A percentile compares a stretch with the other conserved stretches of the same genome.
Evolutionary conservation across 2,797 vertebrate species (phyloP).

Genomic region (Choloepus didactylus): DNA sequence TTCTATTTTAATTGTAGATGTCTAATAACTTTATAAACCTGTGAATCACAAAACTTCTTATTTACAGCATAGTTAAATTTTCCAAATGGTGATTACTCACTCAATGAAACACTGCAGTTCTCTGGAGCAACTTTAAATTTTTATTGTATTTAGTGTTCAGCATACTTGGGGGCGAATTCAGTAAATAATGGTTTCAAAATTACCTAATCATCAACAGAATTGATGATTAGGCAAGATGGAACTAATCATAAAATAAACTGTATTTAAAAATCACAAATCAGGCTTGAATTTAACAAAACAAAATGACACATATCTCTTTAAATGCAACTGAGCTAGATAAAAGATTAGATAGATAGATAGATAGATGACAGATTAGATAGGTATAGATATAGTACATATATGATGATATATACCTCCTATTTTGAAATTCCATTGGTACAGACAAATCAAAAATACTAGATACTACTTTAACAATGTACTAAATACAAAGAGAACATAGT

Average conservation of each 20-base stretch:
- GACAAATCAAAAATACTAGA: not conserved
- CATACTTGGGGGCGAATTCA: not conserved
- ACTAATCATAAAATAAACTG: not conserved
- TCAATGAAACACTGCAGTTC: not conserved
- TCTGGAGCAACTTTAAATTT: not conserved
- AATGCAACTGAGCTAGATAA: not conserved
- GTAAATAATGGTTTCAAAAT: not conserved
- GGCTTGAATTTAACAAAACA: not conserved
- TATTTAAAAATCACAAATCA: not conserved
- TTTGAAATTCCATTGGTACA: not conserved
- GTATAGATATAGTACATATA: not conserved
- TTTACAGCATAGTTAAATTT: slow-evolving; percentile 14
- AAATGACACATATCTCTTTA: not conserved
- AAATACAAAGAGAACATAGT: not conserved
- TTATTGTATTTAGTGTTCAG: not conserved
- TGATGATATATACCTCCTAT: not conserved
- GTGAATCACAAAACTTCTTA: not conserved
- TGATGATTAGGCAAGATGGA: not conserved
- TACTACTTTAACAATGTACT: not conserved
- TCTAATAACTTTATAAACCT: slow-evolving; percentile 43
- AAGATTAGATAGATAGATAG: too few species aligned
- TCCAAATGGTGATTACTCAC: slow-evolving; percentile 23
- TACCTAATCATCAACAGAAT: slow-evolving; percentile 11
- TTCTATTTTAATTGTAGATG: slow-evolving; percentile 28
- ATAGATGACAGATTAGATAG: too few species aligned